Evolutionary conservation across 2,113 vertebrate genomes (phyloP).

Genomic region (Danionella cerebrum): DNA sequence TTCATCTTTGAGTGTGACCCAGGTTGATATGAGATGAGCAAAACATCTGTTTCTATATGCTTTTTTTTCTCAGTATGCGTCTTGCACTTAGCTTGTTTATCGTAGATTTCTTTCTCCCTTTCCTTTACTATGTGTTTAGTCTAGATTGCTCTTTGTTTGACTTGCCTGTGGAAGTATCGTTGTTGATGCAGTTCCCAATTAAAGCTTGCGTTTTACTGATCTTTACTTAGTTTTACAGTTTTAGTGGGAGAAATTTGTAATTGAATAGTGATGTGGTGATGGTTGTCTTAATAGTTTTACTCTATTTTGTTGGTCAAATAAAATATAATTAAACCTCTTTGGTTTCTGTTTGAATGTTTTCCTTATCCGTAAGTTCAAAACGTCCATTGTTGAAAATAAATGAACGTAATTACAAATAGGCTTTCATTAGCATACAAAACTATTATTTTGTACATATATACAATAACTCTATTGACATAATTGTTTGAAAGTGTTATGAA

Average conservation of each 20-base stretch:
- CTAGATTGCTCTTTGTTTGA: conserved; percentile 43
- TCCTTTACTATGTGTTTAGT: conserved; percentile 36
- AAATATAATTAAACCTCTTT: conserved; percentile 45
- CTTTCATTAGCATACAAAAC: no score
- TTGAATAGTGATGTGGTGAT: conserved; percentile 57
- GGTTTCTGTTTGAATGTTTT: no score
- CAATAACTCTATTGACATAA: no score
- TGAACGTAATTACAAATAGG: no score
- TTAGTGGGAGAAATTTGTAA: conserved; percentile 53
- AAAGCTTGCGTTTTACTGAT: conserved; percentile 63
- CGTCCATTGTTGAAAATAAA: no score
- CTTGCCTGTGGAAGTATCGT: conserved; percentile 45
- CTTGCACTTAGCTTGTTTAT: conserved; percentile 49
- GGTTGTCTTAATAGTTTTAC: conserved; percentile 71
- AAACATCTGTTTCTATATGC: conserved; percentile 11
- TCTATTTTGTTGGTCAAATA: conserved; percentile 69
- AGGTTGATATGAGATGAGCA: conserved; percentile 2
- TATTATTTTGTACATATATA: no score
- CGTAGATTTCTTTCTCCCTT: conserved; percentile 33
- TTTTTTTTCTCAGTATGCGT: conserved; percentile 46
- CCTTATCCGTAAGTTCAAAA: no score
- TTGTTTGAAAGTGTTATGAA: no score
- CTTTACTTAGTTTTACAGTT: conserved; percentile 67
- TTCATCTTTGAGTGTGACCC: conserved; percentile 7
- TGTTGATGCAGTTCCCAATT: conserved; percentile 38